These are phyloP conservation scores for Forbesichthys agassizii DNA, from an alignment of 2,113 vertebrate species.

Conservation along the genomic window DNA sequence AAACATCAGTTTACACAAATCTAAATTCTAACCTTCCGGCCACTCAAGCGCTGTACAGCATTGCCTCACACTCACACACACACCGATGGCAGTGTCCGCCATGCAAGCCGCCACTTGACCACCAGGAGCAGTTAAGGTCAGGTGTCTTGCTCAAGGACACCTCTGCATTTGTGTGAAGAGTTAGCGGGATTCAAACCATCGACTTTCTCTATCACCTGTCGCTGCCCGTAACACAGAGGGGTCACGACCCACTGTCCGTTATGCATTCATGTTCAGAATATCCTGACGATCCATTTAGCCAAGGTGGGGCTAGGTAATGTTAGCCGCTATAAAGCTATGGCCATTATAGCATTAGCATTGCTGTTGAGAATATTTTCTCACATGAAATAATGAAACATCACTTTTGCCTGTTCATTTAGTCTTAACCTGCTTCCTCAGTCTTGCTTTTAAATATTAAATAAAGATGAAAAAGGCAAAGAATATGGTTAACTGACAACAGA, in stretches of 20 bases:
- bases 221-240: conserved; percentile 20
- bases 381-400: neutral
- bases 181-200: too few species aligned
- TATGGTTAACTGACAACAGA: neutral
- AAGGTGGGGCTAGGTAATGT: neutral
- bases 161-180: too few species aligned
- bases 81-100: too few species aligned
- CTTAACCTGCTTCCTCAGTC: too few species aligned
- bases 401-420: neutral
- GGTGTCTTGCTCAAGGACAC: too few species aligned
- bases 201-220: too few species aligned
- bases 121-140: too few species aligned
- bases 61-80: too few species aligned
- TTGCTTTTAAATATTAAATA: neutral
- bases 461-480: neutral
- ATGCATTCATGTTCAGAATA: neutral
- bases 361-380: conserved; percentile 1
- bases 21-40: conserved; percentile 17
- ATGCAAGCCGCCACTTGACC: too few species aligned
- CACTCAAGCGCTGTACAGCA: too few species aligned
- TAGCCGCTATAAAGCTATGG: neutral
- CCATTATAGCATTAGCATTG: neutral
- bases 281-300: neutral
- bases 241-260: conserved; percentile 19
- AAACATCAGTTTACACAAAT: neutral